A percentile compares a stretch with the other conserved stretches of the same genome.
Conservation (phyloP, 2,113 vertebrate species). For the Malurus elegans region DNA sequence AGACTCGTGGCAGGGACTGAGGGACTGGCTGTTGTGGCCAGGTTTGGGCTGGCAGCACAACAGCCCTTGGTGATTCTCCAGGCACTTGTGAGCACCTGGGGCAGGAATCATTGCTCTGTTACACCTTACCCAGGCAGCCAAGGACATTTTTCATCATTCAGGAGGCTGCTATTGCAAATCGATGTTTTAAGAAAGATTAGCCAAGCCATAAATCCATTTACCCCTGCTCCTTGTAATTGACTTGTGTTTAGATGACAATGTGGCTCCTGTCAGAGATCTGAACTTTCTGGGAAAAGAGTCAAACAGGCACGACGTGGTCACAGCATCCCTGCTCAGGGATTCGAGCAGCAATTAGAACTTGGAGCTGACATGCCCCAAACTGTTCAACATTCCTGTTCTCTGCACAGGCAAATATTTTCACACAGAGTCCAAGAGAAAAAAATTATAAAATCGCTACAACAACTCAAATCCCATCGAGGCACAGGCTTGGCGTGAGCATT, state of each 20-base stretch:
- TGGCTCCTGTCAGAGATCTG: background rate
- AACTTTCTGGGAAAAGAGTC: background rate
- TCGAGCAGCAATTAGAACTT: background rate
- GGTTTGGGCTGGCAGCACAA: background rate
- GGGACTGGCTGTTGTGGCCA: background rate
- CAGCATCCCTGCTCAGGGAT: background rate
- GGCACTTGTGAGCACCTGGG: background rate
- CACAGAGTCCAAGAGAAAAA: background rate
- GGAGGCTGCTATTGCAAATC: background rate
- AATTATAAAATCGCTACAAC: background rate
- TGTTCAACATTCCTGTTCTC: background rate
- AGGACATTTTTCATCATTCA: conserved; percentile 16
- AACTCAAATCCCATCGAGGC: background rate
- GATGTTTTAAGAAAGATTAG: background rate
- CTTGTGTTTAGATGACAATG: background rate
- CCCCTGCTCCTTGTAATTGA: background rate
- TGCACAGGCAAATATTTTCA: background rate
- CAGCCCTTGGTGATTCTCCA: background rate
- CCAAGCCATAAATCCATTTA: background rate
- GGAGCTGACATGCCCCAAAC: background rate
- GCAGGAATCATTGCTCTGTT: background rate
- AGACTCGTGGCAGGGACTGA: rapidly evolving
- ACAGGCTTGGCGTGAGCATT: background rate
- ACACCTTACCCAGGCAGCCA: background rate
- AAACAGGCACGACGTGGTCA: background rate